These are phyloP conservation scores for Lycaena phlaeas DNA, from an alignment of 2,888 invertebrate genomes.

Conservation along the genomic window DNA sequence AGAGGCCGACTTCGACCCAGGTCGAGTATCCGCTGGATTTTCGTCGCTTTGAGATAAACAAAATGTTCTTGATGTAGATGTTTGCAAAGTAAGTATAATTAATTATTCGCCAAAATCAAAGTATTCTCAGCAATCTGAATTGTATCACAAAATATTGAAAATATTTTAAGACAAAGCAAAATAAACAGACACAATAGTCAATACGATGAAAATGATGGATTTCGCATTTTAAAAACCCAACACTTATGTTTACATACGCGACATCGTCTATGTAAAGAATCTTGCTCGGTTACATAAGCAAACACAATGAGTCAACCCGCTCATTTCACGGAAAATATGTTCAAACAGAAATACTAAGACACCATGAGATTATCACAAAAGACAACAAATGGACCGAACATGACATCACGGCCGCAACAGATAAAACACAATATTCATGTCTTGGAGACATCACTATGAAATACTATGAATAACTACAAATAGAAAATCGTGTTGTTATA, in stretches of 20 bases:
- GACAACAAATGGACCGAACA: slow-evolving; percentile 6
- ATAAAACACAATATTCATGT: not conserved
- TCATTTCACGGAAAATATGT: slow-evolving; percentile 29
- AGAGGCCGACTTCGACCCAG: no score
- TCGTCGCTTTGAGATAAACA: no score
- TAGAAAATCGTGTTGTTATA: no score
- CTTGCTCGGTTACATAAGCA: slow-evolving; percentile 27
- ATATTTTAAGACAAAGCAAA: no score
- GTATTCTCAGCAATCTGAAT: not conserved
- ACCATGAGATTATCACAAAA: slow-evolving; percentile 16
- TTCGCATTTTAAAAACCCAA: not conserved
- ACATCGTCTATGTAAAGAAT: slow-evolving; percentile 1
- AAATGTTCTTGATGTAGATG: no score
- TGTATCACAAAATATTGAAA: no score
- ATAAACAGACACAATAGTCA: no score
- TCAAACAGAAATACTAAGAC: slow-evolving; percentile 37
- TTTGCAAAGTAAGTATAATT: no score
- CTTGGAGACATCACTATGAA: not conserved
- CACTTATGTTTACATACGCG: not conserved
- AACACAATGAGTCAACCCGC: slow-evolving; percentile 52
- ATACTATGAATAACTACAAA: not conserved
- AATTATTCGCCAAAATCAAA: slow-evolving; percentile 13
- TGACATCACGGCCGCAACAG: slow-evolving; percentile 13
- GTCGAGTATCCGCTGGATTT: no score
- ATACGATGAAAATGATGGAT: no score